Conservation (phyloP, 2,888 invertebrate species). For the Synergus umbraculus region DNA sequence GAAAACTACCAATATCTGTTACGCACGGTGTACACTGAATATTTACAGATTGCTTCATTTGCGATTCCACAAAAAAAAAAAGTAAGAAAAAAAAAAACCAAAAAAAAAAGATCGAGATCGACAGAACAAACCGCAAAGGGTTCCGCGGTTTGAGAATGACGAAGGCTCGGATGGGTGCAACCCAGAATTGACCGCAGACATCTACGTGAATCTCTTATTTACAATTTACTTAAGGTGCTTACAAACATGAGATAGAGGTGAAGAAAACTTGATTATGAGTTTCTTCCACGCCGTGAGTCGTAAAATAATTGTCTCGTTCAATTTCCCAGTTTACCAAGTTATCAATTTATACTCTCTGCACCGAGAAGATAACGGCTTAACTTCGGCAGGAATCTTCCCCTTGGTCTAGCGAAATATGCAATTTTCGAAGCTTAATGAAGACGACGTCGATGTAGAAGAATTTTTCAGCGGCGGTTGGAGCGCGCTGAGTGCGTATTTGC, state of each 20-base stretch:
- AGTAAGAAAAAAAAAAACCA: neutral
- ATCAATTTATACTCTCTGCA: neutral
- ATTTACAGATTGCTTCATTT: neutral
- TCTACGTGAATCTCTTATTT: constrained; percentile 13
- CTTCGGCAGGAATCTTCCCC: neutral
- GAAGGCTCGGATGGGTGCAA: neutral
- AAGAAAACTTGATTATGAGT: too few species aligned
- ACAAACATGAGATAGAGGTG: neutral
- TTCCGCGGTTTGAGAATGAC: constrained; percentile 12
- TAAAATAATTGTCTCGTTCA: too few species aligned
- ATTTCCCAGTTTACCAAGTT: neutral
- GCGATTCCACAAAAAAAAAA: neutral
- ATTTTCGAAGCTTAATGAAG: neutral
- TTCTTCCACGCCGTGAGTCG: too few species aligned
- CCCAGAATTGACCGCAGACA: constrained; percentile 15
- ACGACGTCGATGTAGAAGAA: neutral
- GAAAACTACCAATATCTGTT: neutral
- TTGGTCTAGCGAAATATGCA: neutral
- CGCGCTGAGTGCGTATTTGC: neutral
- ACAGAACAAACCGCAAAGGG: constrained; percentile 18
- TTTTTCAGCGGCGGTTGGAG: neutral
- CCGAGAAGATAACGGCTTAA: neutral
- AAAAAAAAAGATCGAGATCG: neutral
- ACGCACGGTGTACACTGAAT: neutral
- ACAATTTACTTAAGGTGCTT: constrained; percentile 10